Conservation (phyloP, 2,888 invertebrate species). For the Onthophagus sagittarius region DNA sequence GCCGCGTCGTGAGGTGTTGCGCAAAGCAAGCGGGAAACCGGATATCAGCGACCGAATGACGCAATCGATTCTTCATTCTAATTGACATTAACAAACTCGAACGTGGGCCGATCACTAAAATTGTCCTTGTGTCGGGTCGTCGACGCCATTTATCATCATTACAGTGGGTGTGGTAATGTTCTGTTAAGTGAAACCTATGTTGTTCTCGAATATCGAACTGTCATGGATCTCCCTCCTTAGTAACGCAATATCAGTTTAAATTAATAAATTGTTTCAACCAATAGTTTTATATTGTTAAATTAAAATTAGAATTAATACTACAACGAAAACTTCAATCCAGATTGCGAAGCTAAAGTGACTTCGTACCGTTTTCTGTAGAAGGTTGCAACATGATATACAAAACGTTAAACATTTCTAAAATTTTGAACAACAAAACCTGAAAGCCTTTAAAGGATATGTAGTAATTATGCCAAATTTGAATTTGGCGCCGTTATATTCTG, state of each 20-base stretch:
- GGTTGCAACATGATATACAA: too few species aligned
- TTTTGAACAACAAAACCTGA: too few species aligned
- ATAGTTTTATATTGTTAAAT: too few species aligned
- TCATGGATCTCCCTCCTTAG: not conserved
- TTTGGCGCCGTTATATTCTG: too few species aligned
- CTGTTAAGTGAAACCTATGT: not conserved
- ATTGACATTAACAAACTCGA: slow-evolving; percentile 1
- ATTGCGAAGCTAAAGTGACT: too few species aligned
- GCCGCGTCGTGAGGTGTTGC: slow-evolving; percentile 3
- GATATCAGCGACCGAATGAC: not conserved
- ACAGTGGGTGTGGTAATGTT: not conserved
- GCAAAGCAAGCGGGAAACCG: not conserved
- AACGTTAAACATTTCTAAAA: too few species aligned
- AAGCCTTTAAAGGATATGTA: too few species aligned
- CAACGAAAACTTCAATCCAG: too few species aligned
- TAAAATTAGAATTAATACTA: too few species aligned
- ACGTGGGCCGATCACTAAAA: slow-evolving; percentile 2
- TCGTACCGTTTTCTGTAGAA: too few species aligned
- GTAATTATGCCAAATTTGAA: too few species aligned
- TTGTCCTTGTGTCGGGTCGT: not conserved
- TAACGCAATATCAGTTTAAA: not conserved
- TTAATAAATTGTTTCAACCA: not conserved
- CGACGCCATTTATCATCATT: not conserved
- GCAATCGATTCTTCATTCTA: slow-evolving; percentile 8
- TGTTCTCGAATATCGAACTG: not conserved